These are phyloP conservation scores for Ophonus ardosiacus DNA, from an alignment of 2,888 invertebrate species.

Conservation along the genomic window DNA sequence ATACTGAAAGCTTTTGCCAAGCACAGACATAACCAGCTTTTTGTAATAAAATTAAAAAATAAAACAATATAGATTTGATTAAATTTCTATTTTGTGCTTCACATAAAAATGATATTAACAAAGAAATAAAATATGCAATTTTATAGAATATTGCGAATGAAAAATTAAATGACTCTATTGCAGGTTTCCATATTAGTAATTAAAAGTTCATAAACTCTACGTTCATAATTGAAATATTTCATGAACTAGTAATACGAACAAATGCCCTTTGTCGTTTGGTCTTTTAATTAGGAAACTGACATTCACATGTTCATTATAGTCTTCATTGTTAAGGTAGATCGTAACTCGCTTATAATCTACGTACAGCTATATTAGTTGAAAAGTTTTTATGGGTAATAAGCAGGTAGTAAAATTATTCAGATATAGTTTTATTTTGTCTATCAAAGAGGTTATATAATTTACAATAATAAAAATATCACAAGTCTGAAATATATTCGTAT, in stretches of 20 bases:
- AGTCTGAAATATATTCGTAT: too few species aligned
- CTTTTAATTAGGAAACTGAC: slow-evolving; percentile 14
- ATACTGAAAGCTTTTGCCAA: too few species aligned
- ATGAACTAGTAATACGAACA: not conserved
- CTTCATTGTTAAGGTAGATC: not conserved
- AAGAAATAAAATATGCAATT: too few species aligned
- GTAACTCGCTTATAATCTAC: not conserved
- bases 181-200: not conserved
- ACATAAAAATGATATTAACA: too few species aligned
- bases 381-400: not conserved
- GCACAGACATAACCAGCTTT: too few species aligned
- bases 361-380: not conserved
- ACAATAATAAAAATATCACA: too few species aligned
- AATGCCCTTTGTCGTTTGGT: not conserved
- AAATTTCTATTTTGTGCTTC: too few species aligned
- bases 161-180: too few species aligned
- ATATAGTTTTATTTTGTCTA: not conserved
- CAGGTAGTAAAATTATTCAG: not conserved
- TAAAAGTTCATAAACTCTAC: not conserved
- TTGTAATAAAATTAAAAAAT: too few species aligned
- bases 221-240: not conserved
- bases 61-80: too few species aligned
- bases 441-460: too few species aligned
- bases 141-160: too few species aligned
- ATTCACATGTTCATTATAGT: not conserved